Conservation (phyloP, 2,113 vertebrate genomes). For the Pomatostomus ruficeps region DNA sequence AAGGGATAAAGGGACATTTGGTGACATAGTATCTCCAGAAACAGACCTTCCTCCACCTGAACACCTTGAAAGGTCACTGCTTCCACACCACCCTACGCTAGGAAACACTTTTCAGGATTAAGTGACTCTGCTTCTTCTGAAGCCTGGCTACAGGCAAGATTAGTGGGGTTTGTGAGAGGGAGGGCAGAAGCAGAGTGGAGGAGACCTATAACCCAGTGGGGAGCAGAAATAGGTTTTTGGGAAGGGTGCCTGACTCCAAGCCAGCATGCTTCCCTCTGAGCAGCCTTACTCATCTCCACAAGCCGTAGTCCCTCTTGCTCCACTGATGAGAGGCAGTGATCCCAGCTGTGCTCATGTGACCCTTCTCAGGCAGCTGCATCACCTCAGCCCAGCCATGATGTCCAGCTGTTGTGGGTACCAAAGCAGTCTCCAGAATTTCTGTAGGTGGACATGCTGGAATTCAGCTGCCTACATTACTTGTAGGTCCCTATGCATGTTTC, state of each 20-base stretch:
- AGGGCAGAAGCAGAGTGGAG: neutral
- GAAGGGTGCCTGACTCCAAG: neutral
- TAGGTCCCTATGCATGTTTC: neutral
- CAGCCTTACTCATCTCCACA: neutral
- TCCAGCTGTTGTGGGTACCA: neutral
- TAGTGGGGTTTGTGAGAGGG: neutral
- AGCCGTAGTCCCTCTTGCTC: neutral
- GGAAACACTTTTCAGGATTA: neutral
- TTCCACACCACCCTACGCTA: neutral
- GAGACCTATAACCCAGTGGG: neutral
- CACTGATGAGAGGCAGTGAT: neutral
- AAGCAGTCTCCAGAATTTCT: neutral
- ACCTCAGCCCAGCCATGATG: rapidly evolving
- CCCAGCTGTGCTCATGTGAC: neutral
- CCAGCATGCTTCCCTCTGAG: neutral
- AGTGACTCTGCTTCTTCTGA: neutral
- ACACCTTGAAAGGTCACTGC: neutral
- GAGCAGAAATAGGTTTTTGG: neutral
- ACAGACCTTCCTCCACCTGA: neutral
- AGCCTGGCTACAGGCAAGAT: neutral
- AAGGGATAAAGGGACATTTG: neutral
- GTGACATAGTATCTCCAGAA: neutral
- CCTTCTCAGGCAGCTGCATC: neutral
- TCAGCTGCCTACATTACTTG: too few relatives aligned
- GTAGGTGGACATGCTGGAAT: neutral